Evolutionary conservation across 2,888 invertebrate genomes (phyloP).

Genomic region (Notodonta ziczac): DNA sequence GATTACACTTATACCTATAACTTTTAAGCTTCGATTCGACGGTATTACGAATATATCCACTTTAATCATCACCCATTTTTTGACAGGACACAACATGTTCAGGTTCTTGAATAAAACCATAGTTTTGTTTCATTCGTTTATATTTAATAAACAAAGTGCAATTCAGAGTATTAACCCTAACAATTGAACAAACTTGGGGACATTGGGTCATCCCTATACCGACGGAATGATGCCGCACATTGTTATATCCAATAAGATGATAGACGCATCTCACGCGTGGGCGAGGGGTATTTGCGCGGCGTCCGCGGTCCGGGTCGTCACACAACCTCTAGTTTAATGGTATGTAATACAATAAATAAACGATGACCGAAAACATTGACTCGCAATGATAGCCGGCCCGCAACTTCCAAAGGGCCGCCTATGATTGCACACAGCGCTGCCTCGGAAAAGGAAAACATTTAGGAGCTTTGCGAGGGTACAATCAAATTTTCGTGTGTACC

Average conservation of each 20-base stretch:
- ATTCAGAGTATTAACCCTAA: constrained; percentile 84
- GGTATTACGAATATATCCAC: not conserved
- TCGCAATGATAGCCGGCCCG: constrained; percentile 68
- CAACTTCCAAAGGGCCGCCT: constrained; percentile 80
- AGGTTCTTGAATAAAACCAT: constrained; percentile 51
- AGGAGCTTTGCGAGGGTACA: constrained; percentile 74
- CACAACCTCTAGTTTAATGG: constrained; percentile 66
- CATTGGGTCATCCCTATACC: constrained; percentile 65
- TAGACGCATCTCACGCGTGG: constrained; percentile 30
- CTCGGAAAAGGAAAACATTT: constrained; percentile 74
- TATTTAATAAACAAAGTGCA: constrained; percentile 86
- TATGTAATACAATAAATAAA: constrained; percentile 68
- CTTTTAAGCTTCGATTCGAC: constrained; percentile 10
- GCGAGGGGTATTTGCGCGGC: constrained; percentile 46
- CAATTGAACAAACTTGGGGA: constrained; percentile 81
- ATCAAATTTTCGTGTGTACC: constrained; percentile 62
- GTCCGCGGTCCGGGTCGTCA: constrained; percentile 63
- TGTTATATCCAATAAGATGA: constrained; percentile 47
- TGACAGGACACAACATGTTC: too few species aligned
- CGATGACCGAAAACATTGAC: constrained; percentile 64
- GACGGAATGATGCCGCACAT: constrained; percentile 61
- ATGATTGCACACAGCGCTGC: constrained; percentile 55
- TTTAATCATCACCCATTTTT: too few species aligned
- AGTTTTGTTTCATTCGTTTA: constrained; percentile 78
- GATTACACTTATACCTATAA: constrained; percentile 26